Evolutionary conservation across 2,797 vertebrate species (phyloP), one percentile per base, ranked within the genome.

Genomic region (Rhabdomys pumilio): DNA sequence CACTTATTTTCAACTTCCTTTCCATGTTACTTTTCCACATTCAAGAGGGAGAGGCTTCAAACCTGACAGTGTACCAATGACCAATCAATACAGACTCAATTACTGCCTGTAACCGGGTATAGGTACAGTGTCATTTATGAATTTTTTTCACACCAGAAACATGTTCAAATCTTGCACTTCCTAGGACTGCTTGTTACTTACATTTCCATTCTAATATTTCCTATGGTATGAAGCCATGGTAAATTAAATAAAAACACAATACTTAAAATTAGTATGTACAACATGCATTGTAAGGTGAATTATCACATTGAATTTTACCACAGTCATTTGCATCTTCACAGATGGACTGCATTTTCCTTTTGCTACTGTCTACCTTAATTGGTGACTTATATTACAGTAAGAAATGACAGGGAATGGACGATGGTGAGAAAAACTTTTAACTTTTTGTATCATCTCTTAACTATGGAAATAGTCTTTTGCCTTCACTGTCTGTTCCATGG

Each of bases 381-480:
- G 1, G 22, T 0, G 1, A 59, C n/a, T 41, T 59, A 38, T 15
- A 59, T 14, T 41, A 26, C 5, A 41, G 1, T 41, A 61, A 29
- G 24, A 41, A 53, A 26, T 6, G 26, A 17, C 13, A 41, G 24
- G 15, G 7, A 44, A 3, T 73, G 20, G n/a, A 6, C 20, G 24
- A 44, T 29, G 26, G 4, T 50, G 6, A 31, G 47, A 41, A 26
- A 19, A 20, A 26, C 26, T 2, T 44, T 0, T 31, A 1, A 3
- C 0, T 20, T 29, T 14, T 34, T 3, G 9, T 50, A 15, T 65
- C 2, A 84, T 6, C 12, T 47, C 29, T 31, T 34, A 31, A 0
- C 8, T 31, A n/a, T 44, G 17, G 2, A 47, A 47, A 47, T 31
- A 31, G 20, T 63, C 15, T 47, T 65, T 14, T 65, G 9, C 26